Evolutionary conservation across 2,797 vertebrate genomes (phyloP), one percentile per base, ranked within the genome.

Genomic region (Picus viridis): DNA sequence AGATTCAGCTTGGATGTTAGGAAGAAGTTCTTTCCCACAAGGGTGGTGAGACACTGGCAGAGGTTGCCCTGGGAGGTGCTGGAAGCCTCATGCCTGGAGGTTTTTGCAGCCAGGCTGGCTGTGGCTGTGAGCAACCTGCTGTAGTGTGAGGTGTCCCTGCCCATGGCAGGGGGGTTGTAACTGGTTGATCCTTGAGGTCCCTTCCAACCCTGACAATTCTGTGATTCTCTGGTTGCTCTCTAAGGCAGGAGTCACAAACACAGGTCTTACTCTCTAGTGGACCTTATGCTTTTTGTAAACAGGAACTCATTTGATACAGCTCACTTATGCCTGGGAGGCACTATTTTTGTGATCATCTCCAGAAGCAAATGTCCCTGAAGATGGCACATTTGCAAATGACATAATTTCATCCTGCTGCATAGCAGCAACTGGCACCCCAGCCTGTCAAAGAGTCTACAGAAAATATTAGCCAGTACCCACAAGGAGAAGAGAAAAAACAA

Each of bases 371-470:
- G 8, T 72, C 57, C 57, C 76, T 89, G 59, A 85, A 75, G n/a
- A 61, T 16, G 27, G 58, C 36, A 80, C 53, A 81, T 92, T 91
- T 87, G 62, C 56, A 94, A 90, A 88, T 65, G 14, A 29, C 83
- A 69, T 92, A 67, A 63, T 56, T 88, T 90, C 75, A 61, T 63
- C 45, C 17, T 72, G 78, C 76, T 88, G 75, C 72, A 91, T 29
- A 86, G 83, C 75, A 87, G 81, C 47, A 85, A 30, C 22, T 77
- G 68, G 70, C 69, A 81, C 22, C 4, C 14, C 10, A 15, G 27
- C 69, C 63, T 61, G 45, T 34, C 68, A 81, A 32, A 59, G 24
- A 58, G 12, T 39, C 12, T 59, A 65, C 7, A 72, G 26, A 76
- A 92, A 91, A 90, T 45, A 81, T 67, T 68, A 88, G 53, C 34